phyloP scores from a whole-genome alignment of 2,797 vertebrate genomes.

The Artibeus jamaicensis region DNA sequence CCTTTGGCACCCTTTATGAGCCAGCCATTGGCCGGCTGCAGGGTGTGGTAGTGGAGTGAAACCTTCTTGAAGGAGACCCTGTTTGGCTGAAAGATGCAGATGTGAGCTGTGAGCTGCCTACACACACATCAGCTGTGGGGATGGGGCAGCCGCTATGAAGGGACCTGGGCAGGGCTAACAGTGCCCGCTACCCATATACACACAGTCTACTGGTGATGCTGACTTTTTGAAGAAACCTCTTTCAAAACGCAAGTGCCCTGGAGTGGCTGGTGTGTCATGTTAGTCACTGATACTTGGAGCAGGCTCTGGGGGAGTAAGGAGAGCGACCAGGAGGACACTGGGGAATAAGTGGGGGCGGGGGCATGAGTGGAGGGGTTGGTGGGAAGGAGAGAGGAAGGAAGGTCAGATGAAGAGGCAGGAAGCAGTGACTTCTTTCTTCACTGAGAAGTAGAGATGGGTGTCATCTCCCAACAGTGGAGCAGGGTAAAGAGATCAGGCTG shows the following conservation, averaged over 20 bases:
- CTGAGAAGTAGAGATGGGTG: not conserved
- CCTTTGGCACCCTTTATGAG: not conserved
- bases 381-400: not conserved
- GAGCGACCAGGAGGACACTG: not conserved
- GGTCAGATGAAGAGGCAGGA: not conserved
- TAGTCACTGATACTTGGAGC: not conserved
- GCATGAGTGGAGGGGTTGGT: not conserved
- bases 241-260: not conserved
- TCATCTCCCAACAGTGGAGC: not conserved
- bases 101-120: not conserved
- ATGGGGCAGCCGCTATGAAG: not conserved
- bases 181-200: accelerated
- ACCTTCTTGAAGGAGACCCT: not conserved
- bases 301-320: not conserved
- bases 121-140: not conserved
- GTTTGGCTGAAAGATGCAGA: not conserved
- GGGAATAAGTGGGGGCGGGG: not conserved
- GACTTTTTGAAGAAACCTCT: not conserved
- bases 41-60: not conserved
- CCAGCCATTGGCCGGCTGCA: not conserved
- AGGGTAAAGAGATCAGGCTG: not conserved
- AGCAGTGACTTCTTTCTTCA: not conserved
- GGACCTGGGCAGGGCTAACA: not conserved
- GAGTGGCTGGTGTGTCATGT: not conserved
- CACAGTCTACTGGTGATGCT: not conserved